Conservation (phyloP, 2,113 vertebrate species). For the Crocuta crocuta region DNA sequence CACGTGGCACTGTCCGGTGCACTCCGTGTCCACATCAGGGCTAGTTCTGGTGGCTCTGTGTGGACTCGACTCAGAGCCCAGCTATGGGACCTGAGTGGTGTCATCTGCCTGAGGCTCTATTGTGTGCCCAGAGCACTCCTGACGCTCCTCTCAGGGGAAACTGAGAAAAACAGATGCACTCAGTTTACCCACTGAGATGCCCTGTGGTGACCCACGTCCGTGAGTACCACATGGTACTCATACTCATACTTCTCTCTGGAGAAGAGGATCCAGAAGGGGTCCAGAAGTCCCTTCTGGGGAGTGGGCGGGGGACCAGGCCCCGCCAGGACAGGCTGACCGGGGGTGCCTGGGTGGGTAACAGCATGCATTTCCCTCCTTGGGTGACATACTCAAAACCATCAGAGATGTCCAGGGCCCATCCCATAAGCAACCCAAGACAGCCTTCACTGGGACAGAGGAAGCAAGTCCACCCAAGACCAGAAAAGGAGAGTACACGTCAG, state of each 20-base stretch:
- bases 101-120: not conserved
- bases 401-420: not conserved
- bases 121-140: not conserved
- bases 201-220: not conserved
- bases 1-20: not conserved
- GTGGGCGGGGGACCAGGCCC: accelerated
- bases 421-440: not conserved
- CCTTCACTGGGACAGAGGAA: not conserved
- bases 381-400: not conserved
- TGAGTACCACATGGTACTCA: not conserved
- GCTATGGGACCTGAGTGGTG: not conserved
- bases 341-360: not conserved
- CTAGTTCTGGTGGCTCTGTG: not conserved
- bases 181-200: not conserved
- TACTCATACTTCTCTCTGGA: not conserved
- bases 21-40: accelerated
- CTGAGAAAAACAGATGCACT: not conserved
- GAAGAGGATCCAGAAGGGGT: not conserved
- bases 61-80: not conserved
- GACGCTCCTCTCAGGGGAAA: not conserved
- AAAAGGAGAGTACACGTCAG: not conserved
- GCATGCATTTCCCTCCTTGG: not conserved
- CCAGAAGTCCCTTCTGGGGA: not conserved
- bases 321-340: not conserved
- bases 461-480: not conserved